Base-by-base conservation (phyloP, 1,140 invertebrate species). In the Calephelis virginiensis region DNA sequence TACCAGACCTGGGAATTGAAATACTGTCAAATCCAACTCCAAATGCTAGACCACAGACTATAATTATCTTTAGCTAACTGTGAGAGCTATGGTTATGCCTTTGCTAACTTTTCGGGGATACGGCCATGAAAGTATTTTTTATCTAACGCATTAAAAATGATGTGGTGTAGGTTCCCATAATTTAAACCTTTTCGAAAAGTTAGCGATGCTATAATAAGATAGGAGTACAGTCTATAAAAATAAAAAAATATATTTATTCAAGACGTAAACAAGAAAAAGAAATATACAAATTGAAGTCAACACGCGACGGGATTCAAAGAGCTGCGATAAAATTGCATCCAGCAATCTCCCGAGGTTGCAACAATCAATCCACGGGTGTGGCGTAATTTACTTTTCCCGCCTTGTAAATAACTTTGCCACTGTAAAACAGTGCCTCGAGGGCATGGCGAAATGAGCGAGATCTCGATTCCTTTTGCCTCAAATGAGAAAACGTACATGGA, bases 381-480 rank as follows among this genome's bases (percentile, higher is more conserved):
- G 68, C 61, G 80, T 81, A 74, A 81, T 82, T 81, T 81, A 78
- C 74, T 77, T 76, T 61, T 74, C 72, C 70, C 74, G 74, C 71
- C 72, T 76, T 76, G 75, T 82, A 78, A 78, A 81, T 75, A 78
- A 69, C 46, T 37, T 64, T 70, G 37, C 61, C 59, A 61, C 63
- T 64, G 63, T 49, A 49, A 62, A 62, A 46, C 64, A 38, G 61
- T 61, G 64, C 49, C 69, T 66, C 59, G 61, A 28, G 62, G 64
- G 65, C 45, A 38, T 9, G n/a, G 59, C 40, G 56, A 69, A 75
- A 73, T 70, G 73, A 74, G 66, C 72, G 48, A 70, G 14, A 40
- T 64, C 63, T 59, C 37, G 53, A 53, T 59, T 45, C 49, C 63
- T 64, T 59, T 64, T 43, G 37, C 50, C n/a, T 56, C 37, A 40